Conservation (phyloP, 2,888 invertebrate species). For the Drosophila fulvimacula region DNA sequence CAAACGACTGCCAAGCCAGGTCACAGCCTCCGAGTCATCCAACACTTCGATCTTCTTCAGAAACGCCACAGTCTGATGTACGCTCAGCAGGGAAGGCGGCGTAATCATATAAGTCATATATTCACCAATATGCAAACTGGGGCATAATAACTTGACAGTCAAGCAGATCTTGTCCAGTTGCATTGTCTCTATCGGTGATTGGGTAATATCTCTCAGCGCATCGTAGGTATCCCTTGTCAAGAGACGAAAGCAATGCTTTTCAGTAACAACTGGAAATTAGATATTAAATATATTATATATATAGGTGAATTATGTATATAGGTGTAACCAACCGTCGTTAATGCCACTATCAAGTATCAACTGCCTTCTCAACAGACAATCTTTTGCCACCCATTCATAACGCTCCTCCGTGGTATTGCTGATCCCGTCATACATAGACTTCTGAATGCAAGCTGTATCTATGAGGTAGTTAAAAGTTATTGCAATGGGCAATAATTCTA, state of each 20-base stretch:
- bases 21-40: conserved; percentile 93
- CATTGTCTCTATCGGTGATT: conserved; percentile 43
- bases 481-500: conserved; percentile 51
- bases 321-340: conserved; percentile 38
- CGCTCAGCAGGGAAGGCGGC: conserved; percentile 44
- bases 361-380: conserved; percentile 47
- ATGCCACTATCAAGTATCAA: conserved; percentile 34
- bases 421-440: conserved; percentile 28
- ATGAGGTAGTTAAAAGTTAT: conserved; percentile 60
- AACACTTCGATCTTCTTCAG: conserved; percentile 93
- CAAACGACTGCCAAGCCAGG: conserved; percentile 90
- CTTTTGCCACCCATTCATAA: conserved; percentile 60
- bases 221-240: conserved; percentile 37
- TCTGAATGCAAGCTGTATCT: conserved; percentile 53
- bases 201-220: conserved; percentile 17
- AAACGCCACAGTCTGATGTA: conserved; percentile 87
- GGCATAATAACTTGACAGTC: conserved; percentile 51
- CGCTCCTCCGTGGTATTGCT: conserved; percentile 34
- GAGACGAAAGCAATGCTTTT: conserved; percentile 52
- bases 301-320: background rate
- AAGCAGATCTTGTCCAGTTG: conserved; percentile 63
- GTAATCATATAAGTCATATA: conserved; percentile 50
- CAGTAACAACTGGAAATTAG: conserved; percentile 5
- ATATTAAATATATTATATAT: too few relatives aligned
- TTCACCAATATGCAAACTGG: conserved; percentile 53